phyloP scores from a whole-genome alignment of 1,140 invertebrate species.

The Bombus superbus region DNA sequence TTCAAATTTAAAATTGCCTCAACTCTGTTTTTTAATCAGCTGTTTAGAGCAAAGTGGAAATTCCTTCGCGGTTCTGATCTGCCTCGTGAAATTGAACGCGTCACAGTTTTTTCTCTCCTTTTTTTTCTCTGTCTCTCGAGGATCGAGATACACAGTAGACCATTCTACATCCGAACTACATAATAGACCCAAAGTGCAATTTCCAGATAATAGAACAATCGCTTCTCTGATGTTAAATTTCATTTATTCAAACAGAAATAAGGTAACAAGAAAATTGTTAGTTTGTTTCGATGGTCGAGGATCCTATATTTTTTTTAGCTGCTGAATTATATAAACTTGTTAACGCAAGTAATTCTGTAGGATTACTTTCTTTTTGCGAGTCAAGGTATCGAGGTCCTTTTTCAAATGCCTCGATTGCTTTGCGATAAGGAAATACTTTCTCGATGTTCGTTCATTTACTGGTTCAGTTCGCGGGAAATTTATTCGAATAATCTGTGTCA shows the following conservation, averaged over 20 bases:
- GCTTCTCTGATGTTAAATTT: background rate
- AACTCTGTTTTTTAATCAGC: constrained; percentile 4
- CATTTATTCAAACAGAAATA: background rate
- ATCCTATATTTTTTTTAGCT: background rate
- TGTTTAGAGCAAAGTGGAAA: background rate
- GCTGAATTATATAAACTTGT: too few species aligned
- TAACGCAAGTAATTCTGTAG: too few species aligned
- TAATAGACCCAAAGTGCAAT: background rate
- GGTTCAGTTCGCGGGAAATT: background rate
- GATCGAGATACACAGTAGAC: background rate
- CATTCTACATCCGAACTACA: background rate
- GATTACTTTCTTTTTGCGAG: too few species aligned
- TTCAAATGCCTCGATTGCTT: too few species aligned
- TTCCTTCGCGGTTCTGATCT: background rate
- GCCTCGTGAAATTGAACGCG: background rate
- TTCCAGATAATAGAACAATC: background rate
- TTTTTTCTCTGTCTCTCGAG: background rate
- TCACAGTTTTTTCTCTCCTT: background rate
- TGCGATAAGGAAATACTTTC: too few species aligned
- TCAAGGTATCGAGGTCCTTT: too few species aligned
- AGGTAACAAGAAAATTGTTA: background rate
- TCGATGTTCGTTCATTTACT: too few species aligned
- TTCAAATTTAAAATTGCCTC: constrained; percentile 20
- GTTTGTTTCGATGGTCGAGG: background rate
- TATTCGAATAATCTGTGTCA: background rate